These are phyloP conservation scores for Agonopterix subpropinquella DNA, from an alignment of 2,888 invertebrate genomes.

Conservation along the genomic window DNA sequence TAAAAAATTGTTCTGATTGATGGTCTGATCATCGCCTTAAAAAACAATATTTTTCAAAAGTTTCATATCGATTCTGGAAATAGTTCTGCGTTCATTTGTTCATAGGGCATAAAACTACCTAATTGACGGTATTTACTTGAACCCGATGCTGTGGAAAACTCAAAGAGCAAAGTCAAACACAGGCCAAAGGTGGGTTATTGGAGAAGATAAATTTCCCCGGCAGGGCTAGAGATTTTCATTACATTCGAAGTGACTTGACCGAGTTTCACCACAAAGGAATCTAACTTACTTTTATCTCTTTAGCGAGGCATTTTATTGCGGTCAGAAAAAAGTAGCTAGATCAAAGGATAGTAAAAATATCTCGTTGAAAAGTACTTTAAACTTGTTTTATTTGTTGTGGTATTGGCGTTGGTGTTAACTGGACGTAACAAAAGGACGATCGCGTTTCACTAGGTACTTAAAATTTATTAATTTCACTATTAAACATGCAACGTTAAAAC, in stretches of 20 bases:
- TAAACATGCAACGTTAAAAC: too few species aligned
- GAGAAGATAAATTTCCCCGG: slow-evolving; percentile 45
- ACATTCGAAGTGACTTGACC: slow-evolving; percentile 54
- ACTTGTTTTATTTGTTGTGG: not conserved
- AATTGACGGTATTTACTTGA: not conserved
- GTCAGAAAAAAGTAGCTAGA: slow-evolving; percentile 50
- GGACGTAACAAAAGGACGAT: too few species aligned
- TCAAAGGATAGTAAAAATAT: slow-evolving; percentile 32
- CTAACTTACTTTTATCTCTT: slow-evolving; percentile 53
- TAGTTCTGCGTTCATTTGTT: too few species aligned
- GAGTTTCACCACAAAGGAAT: slow-evolving; percentile 54
- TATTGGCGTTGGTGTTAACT: too few species aligned
- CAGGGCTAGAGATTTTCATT: slow-evolving; percentile 55
- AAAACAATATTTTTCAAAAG: too few species aligned
- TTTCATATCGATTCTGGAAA: too few species aligned
- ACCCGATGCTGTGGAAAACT: too few species aligned
- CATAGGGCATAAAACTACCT: not conserved
- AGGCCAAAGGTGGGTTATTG: slow-evolving; percentile 27
- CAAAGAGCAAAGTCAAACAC: not conserved
- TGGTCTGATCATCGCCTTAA: too few species aligned
- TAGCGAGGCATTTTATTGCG: slow-evolving; percentile 56
- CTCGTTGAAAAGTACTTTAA: not conserved
- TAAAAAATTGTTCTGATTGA: too few species aligned
- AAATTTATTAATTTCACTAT: too few species aligned
- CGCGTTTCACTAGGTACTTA: too few species aligned